Evolutionary conservation across 2,797 vertebrate species (phyloP), one percentile per base, ranked within the genome.

Genomic region (Yasuhikotakia modesta): DNA sequence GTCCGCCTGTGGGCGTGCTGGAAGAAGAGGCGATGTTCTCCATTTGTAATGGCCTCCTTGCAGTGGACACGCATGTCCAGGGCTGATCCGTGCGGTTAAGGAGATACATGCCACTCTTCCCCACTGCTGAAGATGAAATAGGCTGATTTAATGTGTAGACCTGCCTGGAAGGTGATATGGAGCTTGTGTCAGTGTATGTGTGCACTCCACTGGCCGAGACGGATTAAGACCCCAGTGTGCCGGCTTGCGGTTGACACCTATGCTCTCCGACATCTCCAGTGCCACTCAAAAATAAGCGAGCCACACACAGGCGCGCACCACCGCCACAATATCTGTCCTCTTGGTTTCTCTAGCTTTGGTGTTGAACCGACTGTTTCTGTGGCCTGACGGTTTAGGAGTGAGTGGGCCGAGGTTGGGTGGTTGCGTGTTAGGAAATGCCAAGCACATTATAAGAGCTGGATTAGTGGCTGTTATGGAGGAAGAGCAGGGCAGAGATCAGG

Each of bases 71-170:
- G 21, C 72, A 76, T 79, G 83, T 89, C 84, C 35, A n/a, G 82
- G 81, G 43, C 85, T 22, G 12, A 77, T 85, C 86, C 72, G 84
- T 71, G 69, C 67, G 73, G 67, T 70, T 69, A 32, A 80, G 70
- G 67, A 83, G 60, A 81, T 74, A 53, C 74, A 50, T 74, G 78
- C 82, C 85, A 84, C 82, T 81, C 85, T 86, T 85, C 76, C 76
- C 85, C 87, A 83, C 78, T 70, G 86, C 83, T 87, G 74, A 87
- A 88, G 91, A 89, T 91, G 87, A 90, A 91, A 93, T 85, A 70
- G 84, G 83, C 87, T 89, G 87, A 90, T 92, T 92, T 89, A 91
- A 91, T 90, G 89, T 84, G 81, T 48, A 43, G 82, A 84, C 84
- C 87, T 86, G 86, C 81, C 85, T 73, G 79, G 81, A 87, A 84